Conservation (phyloP, 2,797 vertebrate species). For the Valencia hispanica region DNA sequence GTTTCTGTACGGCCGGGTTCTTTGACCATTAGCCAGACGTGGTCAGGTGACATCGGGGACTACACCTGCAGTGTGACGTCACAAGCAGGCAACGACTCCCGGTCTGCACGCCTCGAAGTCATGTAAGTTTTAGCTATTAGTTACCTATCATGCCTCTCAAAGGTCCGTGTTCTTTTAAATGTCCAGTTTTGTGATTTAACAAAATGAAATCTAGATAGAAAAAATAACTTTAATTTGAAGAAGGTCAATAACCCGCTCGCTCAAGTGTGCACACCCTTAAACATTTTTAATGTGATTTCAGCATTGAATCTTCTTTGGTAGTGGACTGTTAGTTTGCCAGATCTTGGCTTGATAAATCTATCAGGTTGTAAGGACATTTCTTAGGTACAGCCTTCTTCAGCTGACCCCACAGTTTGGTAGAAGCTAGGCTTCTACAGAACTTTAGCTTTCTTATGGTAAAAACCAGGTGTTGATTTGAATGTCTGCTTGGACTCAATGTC, state of each 20-base stretch:
- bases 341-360: not conserved
- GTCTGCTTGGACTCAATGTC: not conserved
- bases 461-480: not conserved
- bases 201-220: not conserved
- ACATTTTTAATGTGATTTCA: not conserved
- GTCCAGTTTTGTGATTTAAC: not conserved
- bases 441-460: not conserved
- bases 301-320: not conserved
- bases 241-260: not conserved
- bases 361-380: not conserved
- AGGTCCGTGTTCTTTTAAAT: not conserved
- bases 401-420: not conserved
- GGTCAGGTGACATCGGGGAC: slow-evolving; percentile 97
- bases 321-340: not conserved
- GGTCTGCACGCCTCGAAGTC: slow-evolving; percentile 89
- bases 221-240: not conserved
- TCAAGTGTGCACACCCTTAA: not conserved
- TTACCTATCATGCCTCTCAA: not conserved
- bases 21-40: slow-evolving; percentile 93
- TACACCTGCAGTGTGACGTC: slow-evolving; percentile 93
- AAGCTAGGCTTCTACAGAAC: not conserved
- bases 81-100: slow-evolving; percentile 89
- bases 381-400: not conserved
- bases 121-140: slow-evolving; percentile 85
- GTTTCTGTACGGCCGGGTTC: slow-evolving; percentile 86